A percentile compares a stretch with the other conserved stretches of the same genome.
Evolutionary conservation across 2,888 invertebrate genomes (phyloP).

Genomic region (Tyria jacobaeae): DNA sequence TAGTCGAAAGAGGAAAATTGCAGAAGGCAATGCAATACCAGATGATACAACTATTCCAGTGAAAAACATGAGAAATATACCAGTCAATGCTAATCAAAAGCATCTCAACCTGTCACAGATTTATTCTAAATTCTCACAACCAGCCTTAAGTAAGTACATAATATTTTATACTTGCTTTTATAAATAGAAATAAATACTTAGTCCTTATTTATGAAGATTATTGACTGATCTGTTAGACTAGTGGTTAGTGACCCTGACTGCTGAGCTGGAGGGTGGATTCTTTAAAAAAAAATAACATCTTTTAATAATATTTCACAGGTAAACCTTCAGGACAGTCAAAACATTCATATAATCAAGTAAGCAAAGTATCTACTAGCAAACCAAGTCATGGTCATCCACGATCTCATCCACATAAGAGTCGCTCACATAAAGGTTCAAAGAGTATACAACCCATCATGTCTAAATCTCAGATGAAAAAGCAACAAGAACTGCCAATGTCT

Average conservation of each 20-base stretch:
- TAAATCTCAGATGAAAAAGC: conserved; percentile 69
- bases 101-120: conserved; percentile 82
- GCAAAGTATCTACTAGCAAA: conserved; percentile 84
- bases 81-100: conserved; percentile 78
- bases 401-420: conserved; percentile 64
- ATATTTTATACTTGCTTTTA: not conserved
- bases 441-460: conserved; percentile 43
- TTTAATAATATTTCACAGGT: conserved; percentile 60
- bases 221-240: too few species aligned
- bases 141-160: conserved; percentile 72
- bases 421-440: conserved; percentile 64
- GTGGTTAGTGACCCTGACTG: too few species aligned
- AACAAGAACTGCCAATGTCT: conserved; percentile 64
- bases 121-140: conserved; percentile 82
- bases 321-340: conserved; percentile 82
- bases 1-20: conserved; percentile 78
- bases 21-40: conserved; percentile 67
- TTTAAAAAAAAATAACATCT: conserved; percentile 3
- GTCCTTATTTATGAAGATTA: not conserved
- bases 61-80: conserved; percentile 80
- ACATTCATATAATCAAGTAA: conserved; percentile 84
- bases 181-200: not conserved
- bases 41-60: conserved; percentile 70
- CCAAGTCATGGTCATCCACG: conserved; percentile 73
- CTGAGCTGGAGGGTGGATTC: too few species aligned